These are phyloP conservation scores for Hippocampus barbouri DNA, from an alignment of 2,113 vertebrate genomes.

Conservation along the genomic window DNA sequence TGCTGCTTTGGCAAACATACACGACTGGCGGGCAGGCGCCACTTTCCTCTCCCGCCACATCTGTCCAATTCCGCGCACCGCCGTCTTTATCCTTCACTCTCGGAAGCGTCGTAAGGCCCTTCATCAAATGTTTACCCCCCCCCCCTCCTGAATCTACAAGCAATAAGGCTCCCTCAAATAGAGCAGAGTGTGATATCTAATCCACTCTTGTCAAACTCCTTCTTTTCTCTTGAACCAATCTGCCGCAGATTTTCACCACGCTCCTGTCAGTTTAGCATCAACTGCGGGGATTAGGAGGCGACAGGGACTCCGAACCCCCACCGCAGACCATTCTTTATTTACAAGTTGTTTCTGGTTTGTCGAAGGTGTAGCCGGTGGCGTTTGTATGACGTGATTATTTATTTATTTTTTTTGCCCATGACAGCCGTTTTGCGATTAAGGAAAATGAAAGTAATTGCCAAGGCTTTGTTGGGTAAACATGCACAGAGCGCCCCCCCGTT, in stretches of 20 bases:
- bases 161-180: slow-evolving; percentile 55
- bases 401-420: slow-evolving; percentile 31
- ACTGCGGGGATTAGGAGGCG: slow-evolving; percentile 37
- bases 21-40: slow-evolving; percentile 11
- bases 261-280: slow-evolving; percentile 61
- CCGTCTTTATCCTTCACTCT: slow-evolving; percentile 47
- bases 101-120: slow-evolving; percentile 42
- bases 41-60: slow-evolving; percentile 44
- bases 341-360: slow-evolving; percentile 37
- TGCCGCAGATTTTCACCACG: slow-evolving; percentile 34
- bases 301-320: slow-evolving; percentile 22
- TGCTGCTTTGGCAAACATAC: background rate
- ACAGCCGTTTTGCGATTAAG: slow-evolving; percentile 57
- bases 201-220: slow-evolving; percentile 54
- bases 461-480: slow-evolving; percentile 57
- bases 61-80: slow-evolving; percentile 22
- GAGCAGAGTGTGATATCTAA: slow-evolving; percentile 53
- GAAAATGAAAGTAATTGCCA: slow-evolving; percentile 66
- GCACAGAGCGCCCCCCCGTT: slow-evolving; percentile 13
- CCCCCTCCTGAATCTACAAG: slow-evolving; percentile 39
- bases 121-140: slow-evolving; percentile 67
- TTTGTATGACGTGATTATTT: slow-evolving; percentile 28
- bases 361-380: slow-evolving; percentile 34
- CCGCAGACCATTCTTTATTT: slow-evolving; percentile 55
- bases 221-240: slow-evolving; percentile 28